Conservation (phyloP, 1,140 invertebrate genomes). For the Subanguina moxae region DNA sequence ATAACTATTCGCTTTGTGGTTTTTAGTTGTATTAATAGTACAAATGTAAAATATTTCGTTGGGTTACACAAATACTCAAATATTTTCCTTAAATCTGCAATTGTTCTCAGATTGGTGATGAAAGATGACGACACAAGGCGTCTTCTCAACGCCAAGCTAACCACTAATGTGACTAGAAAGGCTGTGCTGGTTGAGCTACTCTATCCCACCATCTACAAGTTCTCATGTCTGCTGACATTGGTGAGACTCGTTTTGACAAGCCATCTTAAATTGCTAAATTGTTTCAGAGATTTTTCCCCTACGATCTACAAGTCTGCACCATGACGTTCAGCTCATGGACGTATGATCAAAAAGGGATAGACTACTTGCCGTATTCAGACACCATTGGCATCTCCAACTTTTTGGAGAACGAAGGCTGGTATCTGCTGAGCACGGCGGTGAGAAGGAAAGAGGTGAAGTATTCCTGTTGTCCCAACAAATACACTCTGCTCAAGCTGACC, state of each 20-base stretch:
- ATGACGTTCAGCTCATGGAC: slow-evolving; percentile 60
- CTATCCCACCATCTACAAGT: slow-evolving; percentile 58
- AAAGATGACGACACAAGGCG: slow-evolving; percentile 58
- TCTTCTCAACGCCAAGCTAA: slow-evolving; percentile 57
- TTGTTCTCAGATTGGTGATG: slow-evolving; percentile 46
- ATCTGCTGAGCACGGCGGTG: slow-evolving; percentile 39
- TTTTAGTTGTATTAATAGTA: too few species aligned
- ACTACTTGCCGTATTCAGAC: slow-evolving; percentile 53
- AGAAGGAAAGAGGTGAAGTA: slow-evolving; percentile 53
- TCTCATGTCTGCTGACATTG: slow-evolving; percentile 55
- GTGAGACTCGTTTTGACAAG: slow-evolving; percentile 3
- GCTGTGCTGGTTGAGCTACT: slow-evolving; percentile 52
- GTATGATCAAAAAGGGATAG: slow-evolving; percentile 60
- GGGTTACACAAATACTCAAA: too few species aligned
- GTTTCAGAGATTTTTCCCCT: slow-evolving; percentile 47
- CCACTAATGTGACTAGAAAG: slow-evolving; percentile 40
- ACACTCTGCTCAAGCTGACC: slow-evolving; percentile 53
- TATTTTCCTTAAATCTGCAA: too few species aligned
- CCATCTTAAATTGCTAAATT: neutral
- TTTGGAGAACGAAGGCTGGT: slow-evolving; percentile 58
- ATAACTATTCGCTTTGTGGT: slow-evolving; percentile 59
- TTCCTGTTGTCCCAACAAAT: slow-evolving; percentile 56
- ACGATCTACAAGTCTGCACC: slow-evolving; percentile 55
- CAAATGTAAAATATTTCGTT: too few species aligned
- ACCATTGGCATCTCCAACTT: slow-evolving; percentile 54